Conservation (phyloP, 2,797 vertebrate species). For the Pangasius krempfi region DNA sequence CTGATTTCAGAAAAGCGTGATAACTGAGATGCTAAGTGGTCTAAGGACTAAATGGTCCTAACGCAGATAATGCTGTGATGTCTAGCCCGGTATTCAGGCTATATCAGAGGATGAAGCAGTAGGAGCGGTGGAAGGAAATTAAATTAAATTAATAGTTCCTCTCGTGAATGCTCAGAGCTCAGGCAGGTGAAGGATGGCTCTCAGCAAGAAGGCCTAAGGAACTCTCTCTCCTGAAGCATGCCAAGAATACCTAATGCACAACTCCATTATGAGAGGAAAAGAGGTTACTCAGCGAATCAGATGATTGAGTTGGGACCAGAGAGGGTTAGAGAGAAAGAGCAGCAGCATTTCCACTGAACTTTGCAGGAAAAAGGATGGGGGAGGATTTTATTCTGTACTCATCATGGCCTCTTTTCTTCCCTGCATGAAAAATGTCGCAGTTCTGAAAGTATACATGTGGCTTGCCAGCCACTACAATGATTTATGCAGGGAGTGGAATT, state of each 20-base stretch:
- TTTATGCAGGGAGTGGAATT: constrained; percentile 17
- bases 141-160: constrained; percentile 23
- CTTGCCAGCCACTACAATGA: background rate
- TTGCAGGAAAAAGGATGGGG: constrained; percentile 11
- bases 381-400: constrained; percentile 8
- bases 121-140: constrained; percentile 7
- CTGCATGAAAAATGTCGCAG: constrained; percentile 21
- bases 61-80: constrained; percentile 25
- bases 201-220: constrained; percentile 26
- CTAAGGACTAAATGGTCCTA: constrained; percentile 39
- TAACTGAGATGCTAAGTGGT: background rate
- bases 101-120: background rate
- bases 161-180: constrained; percentile 15
- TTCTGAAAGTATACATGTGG: constrained; percentile 1
- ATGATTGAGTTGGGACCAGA: constrained; percentile 47
- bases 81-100: constrained; percentile 27
- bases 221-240: constrained; percentile 39
- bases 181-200: constrained; percentile 43
- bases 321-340: constrained; percentile 10
- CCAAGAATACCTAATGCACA: constrained; percentile 47
- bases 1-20: background rate
- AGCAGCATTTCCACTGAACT: constrained; percentile 18
- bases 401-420: constrained; percentile 16
- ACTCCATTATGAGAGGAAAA: constrained; percentile 47
- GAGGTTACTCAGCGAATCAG: constrained; percentile 54